A percentile compares a stretch with the other conserved stretches of the same genome.
These are phyloP conservation scores for Torymus aiolomorphi DNA, from an alignment of 2,888 invertebrate genomes.

Conservation along the genomic window DNA sequence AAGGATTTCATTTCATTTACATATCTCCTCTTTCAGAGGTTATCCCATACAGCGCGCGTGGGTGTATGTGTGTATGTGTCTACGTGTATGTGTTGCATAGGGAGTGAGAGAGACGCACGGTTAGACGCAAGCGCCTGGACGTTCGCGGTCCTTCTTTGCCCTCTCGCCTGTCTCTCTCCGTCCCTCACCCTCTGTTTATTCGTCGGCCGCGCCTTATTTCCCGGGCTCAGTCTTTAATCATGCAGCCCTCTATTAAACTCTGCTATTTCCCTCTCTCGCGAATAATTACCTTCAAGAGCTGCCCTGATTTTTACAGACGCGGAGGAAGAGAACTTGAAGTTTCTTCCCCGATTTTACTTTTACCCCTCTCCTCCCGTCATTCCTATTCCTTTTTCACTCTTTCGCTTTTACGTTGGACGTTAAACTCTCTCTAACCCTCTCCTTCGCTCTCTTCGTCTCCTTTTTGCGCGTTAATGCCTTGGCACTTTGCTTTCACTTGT, in stretches of 20 bases:
- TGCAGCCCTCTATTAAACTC: constrained; percentile 50
- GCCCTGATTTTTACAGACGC: constrained; percentile 36
- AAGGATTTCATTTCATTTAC: constrained; percentile 68
- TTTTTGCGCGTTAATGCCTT: constrained; percentile 35
- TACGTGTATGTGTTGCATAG: constrained; percentile 8
- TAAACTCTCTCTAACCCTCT: background rate
- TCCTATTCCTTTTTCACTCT: background rate
- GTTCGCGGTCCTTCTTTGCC: too few relatives aligned
- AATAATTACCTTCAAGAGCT: constrained; percentile 54
- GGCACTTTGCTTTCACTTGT: constrained; percentile 46
- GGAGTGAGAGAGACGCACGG: background rate
- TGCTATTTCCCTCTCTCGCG: constrained; percentile 41
- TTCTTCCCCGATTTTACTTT: constrained; percentile 38
- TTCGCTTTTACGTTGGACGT: constrained; percentile 6
- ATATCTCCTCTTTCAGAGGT: constrained; percentile 59
- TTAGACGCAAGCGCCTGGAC: background rate
- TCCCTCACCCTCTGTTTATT: too few relatives aligned
- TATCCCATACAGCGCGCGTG: constrained; percentile 29
- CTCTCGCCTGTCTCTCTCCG: too few relatives aligned
- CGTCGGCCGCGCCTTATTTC: background rate
- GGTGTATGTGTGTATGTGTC: constrained; percentile 33
- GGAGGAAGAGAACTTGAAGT: constrained; percentile 12
- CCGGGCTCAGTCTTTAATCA: constrained; percentile 51
- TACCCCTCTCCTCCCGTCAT: background rate
- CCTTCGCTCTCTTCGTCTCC: too few relatives aligned